A percentile compares a stretch with the other conserved stretches of the same genome.
These are phyloP conservation scores for Caenorhabditis angaria DNA, from an alignment of 2,888 invertebrate species.

Conservation along the genomic window DNA sequence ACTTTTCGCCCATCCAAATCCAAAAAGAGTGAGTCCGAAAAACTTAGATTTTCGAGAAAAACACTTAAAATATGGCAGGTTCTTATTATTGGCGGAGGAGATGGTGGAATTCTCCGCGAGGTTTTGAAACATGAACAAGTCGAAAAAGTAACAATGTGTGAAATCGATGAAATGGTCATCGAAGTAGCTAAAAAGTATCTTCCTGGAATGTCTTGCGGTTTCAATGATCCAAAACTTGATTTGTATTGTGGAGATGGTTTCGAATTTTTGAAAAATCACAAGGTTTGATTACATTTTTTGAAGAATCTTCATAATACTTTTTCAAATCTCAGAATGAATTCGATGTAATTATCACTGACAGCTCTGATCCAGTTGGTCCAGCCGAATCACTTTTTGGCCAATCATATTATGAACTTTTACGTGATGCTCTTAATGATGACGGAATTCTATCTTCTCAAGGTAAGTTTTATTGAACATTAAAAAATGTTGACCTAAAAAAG, in stretches of 20 bases:
- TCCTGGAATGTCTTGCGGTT: constrained; percentile 89
- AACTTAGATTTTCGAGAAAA: neutral
- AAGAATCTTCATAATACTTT: too few species aligned
- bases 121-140: constrained; percentile 89
- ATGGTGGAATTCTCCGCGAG: constrained; percentile 95
- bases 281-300: too few species aligned
- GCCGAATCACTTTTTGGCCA: constrained; percentile 82
- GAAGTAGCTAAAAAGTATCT: constrained; percentile 87
- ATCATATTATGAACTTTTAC: constrained; percentile 85
- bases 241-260: constrained; percentile 91
- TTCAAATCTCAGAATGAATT: constrained; percentile 77
- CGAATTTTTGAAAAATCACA: constrained; percentile 87
- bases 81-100: constrained; percentile 95
- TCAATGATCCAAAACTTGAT: constrained; percentile 83
- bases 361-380: constrained; percentile 94
- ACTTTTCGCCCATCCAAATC: constrained; percentile 87
- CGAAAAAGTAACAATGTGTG: constrained; percentile 86
- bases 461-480: constrained; percentile 43
- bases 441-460: constrained; percentile 93
- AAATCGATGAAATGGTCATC: constrained; percentile 91
- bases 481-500: neutral
- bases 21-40: constrained; percentile 79
- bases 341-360: constrained; percentile 97
- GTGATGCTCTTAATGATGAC: constrained; percentile 82
- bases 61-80: constrained; percentile 76